These are phyloP conservation scores for Catharus bicknelli DNA, from an alignment of 2,113 vertebrate genomes.

Conservation along the genomic window DNA sequence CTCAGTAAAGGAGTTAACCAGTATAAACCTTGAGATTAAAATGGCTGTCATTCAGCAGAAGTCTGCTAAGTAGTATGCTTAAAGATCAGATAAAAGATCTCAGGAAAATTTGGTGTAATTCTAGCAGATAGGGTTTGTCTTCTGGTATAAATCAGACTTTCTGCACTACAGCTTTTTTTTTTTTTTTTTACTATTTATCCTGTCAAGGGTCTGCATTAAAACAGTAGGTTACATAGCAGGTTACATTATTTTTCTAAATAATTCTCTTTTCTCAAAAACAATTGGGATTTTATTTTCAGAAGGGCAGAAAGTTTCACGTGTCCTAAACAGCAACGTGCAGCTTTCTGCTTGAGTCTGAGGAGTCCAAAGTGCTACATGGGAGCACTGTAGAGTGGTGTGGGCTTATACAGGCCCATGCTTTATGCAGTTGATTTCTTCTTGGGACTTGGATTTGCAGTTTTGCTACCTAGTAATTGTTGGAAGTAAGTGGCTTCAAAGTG, in stretches of 20 bases:
- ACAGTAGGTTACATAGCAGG: neutral
- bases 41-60: neutral
- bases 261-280: neutral
- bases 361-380: neutral
- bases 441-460: neutral
- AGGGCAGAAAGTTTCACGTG: neutral
- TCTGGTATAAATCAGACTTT: neutral
- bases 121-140: neutral
- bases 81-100: neutral
- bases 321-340: neutral
- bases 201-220: neutral
- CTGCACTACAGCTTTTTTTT: neutral
- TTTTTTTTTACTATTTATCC: neutral
- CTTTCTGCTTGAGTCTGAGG: neutral
- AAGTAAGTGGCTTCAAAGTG: neutral
- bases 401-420: neutral
- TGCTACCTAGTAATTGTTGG: neutral
- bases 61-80: neutral
- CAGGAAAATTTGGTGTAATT: neutral
- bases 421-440: neutral
- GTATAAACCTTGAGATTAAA: neutral
- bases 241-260: neutral
- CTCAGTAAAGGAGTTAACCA: neutral
- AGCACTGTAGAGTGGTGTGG: neutral
- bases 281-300: neutral